Base-by-base conservation (phyloP, 2,888 invertebrate species). In the Mythimna loreyi region DNA sequence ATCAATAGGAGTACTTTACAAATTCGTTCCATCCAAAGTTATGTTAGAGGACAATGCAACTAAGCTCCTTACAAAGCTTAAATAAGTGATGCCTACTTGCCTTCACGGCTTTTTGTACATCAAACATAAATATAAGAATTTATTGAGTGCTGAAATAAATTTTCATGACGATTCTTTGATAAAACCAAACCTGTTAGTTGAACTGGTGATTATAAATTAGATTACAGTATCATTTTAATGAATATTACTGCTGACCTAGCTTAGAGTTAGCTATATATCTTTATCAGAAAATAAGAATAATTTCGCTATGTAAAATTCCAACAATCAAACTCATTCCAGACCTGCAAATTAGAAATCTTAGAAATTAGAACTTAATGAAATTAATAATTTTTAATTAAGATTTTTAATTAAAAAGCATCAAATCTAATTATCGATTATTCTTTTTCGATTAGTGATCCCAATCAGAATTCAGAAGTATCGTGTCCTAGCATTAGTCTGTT, bases 371-470 rank as follows among this genome's bases (percentile, higher is more conserved):
- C 72, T 72, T 78, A 78, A 82, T 78, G 66, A 78, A 78, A 78
- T 78, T 66, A 81, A 78, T 77, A 78, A 49, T 78, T 78, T 78
- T 78, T 72, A 78, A 82, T 78, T 82, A 78, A 72, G 66, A 63
- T 78, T 78, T 78, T 82, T 82, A 78, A 82, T 78, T 82, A 82
- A 78, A 78, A 81, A 65, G 47, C 73, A 66, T 66, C 65, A 78
- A 78, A 78, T 82, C 73, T 78, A 82, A 78, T 78, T 81, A 78
- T 66, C 59, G 82, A 78, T 78, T 78, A 78, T 78, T 78, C 62
- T 78, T 78, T 81, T 78, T 78, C 73, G 78, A 78, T 78, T 78
- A 78, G 73, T 78, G 73, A 78, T 78, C 82, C 79, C 82, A 82
- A 78, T 82, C 82, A 82, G 56, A 65, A 66, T 59, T 63, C 82